Evolutionary conservation across 2,797 vertebrate species (phyloP), one percentile per base, ranked within the genome.

Genomic region (Cynopterus sphinx): DNA sequence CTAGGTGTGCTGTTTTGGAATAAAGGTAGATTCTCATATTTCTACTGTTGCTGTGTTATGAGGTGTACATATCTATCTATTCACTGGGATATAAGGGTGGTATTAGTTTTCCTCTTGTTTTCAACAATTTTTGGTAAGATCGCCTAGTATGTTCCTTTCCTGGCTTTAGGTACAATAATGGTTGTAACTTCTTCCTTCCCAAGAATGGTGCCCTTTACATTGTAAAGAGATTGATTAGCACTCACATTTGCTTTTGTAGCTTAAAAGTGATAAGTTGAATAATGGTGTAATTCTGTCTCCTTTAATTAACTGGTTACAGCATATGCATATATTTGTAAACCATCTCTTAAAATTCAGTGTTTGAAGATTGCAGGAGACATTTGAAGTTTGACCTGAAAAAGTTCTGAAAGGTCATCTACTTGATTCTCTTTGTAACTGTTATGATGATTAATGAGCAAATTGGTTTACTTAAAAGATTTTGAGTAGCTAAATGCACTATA

Each of bases 391-490:
- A 97, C 93, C 92, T 81, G 43, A 95, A 65, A 96, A 85, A n/a
- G 31, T 71, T 92, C 87, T 92, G 87, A 97, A 97, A 97, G 93
- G 95, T 94, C 95, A 75, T 96, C 95, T 97, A 81, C 95, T 88
- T 93, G 95, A 86, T 90, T 96, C 65, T 90, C 78, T 94, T 94
- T 98, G 85, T 51, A 90, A 73, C 90, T 89, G 6, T 94, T 94
- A 95, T 92, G 95, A 91, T 95, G 95, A 97, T 97, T 94, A 97
- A 97, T 96, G 95, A 97, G 85, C 90, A 96, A 63, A 84, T 67
- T 87, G 41, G 87, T 96, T 94, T 88, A 93, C 94, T 92, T 83
- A 95, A 97, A 86, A 86, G 83, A 33, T 89, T 97, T 67, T 73
- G 74, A 96, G 74, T 83, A 85, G 92, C 24, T 96, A 95, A 95